These are phyloP conservation scores for Drosophila bifasciata DNA, from an alignment of 1,140 invertebrate species.

Conservation along the genomic window DNA sequence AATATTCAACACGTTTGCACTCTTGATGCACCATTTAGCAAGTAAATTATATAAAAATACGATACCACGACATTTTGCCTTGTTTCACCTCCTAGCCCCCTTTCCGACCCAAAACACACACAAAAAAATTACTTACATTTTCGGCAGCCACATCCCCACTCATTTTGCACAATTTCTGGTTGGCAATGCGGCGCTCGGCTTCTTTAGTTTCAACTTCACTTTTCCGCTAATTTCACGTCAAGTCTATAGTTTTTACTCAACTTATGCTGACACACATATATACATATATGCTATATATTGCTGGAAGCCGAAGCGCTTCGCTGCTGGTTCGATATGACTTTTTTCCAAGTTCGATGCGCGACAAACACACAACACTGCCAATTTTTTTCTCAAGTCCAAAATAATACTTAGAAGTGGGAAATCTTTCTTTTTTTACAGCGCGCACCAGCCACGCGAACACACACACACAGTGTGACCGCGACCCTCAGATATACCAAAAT, in stretches of 20 bases:
- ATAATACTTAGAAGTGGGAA: constrained; percentile 7
- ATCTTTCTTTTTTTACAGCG: constrained; percentile 35
- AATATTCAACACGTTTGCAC: constrained; percentile 66
- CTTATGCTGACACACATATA: constrained; percentile 2
- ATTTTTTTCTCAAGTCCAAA: constrained; percentile 6
- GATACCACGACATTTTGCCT: constrained; percentile 7
- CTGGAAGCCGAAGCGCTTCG: too few relatives aligned
- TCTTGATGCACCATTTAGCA: constrained; percentile 32
- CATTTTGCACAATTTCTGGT: constrained; percentile 72
- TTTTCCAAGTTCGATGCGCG: too few relatives aligned
- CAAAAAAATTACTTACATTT: constrained; percentile 75
- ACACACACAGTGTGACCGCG: constrained; percentile 25
- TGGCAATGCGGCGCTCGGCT: constrained; percentile 62
- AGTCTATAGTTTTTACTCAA: neutral
- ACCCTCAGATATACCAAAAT: too few relatives aligned
- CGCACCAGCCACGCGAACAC: constrained; percentile 64
- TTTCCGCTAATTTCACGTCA: neutral
- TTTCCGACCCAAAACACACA: neutral
- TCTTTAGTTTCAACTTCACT: constrained; percentile 37
- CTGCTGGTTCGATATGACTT: too few relatives aligned
- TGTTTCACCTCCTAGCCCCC: constrained; percentile 7
- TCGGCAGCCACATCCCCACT: constrained; percentile 79
- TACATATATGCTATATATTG: too few relatives aligned
- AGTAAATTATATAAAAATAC: constrained; percentile 73
- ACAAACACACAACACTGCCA: too few relatives aligned